These are phyloP conservation scores for Myiotriccus ornatus DNA, from an alignment of 2,797 vertebrate genomes.

Conservation along the genomic window DNA sequence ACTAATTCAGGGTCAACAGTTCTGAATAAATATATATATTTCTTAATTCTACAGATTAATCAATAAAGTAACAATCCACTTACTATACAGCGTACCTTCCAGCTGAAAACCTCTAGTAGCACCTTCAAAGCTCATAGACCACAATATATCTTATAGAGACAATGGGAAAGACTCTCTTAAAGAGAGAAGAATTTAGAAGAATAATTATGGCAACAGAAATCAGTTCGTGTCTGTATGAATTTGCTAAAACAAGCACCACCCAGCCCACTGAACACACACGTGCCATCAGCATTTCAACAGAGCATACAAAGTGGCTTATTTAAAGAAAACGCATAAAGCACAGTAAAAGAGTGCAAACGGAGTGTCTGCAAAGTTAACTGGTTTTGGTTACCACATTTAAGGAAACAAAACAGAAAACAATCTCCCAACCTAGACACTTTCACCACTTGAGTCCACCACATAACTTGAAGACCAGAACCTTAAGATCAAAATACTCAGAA, in stretches of 20 bases:
- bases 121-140: neutral
- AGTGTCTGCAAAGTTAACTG: neutral
- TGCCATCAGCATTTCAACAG: neutral
- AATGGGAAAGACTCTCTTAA: neutral
- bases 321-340: neutral
- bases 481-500: neutral
- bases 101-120: neutral
- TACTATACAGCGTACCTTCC: neutral
- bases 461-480: neutral
- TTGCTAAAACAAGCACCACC: neutral
- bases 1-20: neutral
- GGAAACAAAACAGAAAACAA: neutral
- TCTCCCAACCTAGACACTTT: neutral
- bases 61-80: neutral
- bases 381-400: neutral
- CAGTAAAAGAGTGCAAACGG: neutral
- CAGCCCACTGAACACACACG: neutral
- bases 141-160: accelerated
- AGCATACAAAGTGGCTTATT: neutral
- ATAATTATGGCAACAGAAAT: neutral
- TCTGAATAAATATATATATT: neutral
- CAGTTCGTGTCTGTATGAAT: neutral
- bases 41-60: neutral
- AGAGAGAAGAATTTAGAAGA: neutral
- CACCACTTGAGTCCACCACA: accelerated